A percentile compares a stretch with the other conserved stretches of the same genome.
Evolutionary conservation across 2,888 invertebrate genomes (phyloP).

Genomic region (Malachius bipustulatus): DNA sequence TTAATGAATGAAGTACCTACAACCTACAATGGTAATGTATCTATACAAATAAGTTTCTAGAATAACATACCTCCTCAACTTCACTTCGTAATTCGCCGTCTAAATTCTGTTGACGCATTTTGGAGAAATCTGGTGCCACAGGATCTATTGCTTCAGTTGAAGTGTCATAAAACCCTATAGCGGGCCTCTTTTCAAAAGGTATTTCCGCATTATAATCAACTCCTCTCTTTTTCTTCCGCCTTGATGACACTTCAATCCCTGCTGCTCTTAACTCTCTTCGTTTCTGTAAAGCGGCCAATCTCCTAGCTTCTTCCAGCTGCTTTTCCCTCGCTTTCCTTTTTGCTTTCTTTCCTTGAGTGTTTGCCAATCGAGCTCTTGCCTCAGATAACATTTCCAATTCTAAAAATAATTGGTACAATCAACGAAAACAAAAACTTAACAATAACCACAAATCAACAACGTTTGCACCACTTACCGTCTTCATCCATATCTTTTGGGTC

Average conservation of each 20-base stretch:
- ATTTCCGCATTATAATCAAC: conserved; percentile 97
- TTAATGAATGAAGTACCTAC: too few species aligned
- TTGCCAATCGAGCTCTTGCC: conserved; percentile 94
- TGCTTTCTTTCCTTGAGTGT: conserved; percentile 94
- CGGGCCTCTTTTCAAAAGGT: conserved; percentile 92
- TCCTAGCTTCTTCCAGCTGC: conserved; percentile 93
- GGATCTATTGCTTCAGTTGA: conserved; percentile 80
- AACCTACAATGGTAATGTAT: not conserved
- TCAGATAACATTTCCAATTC: conserved; percentile 99
- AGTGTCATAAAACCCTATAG: conserved; percentile 91
- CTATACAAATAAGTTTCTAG: not conserved
- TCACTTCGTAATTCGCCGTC: conserved; percentile 87
- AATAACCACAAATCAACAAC: not conserved
- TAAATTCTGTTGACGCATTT: conserved; percentile 81
- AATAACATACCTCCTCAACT: conserved; percentile 63
- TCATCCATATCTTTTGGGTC: conserved; percentile 99
- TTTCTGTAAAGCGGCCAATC: conserved; percentile 94
- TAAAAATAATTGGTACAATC: conserved; percentile 32
- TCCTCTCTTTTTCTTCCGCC: conserved; percentile 69
- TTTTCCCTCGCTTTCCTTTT: conserved; percentile 94
- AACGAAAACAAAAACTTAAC: not conserved
- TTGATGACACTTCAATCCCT: conserved; percentile 59
- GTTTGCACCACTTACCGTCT: conserved; percentile 64
- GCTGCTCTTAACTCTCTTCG: conserved; percentile 95
- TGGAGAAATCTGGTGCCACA: conserved; percentile 78